These are phyloP conservation scores for Heteractis magnifica DNA, from an alignment of 92 coral and sea anemone species.

Conservation along the genomic window DNA sequence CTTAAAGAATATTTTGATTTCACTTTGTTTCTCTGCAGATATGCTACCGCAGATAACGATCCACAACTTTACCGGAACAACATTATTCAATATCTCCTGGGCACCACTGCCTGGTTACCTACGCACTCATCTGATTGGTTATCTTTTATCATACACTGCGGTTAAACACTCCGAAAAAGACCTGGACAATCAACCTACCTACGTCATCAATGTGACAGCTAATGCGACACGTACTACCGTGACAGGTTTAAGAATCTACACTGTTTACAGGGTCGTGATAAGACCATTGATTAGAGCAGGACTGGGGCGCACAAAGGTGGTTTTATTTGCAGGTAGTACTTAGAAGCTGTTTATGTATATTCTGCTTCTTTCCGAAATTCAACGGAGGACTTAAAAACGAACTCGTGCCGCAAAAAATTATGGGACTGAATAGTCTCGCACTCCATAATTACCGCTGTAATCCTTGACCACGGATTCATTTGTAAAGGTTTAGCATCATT, in stretches of 20 bases:
- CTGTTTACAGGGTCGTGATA: constrained; percentile 44
- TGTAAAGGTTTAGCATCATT: no score
- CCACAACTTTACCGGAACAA: constrained; percentile 22
- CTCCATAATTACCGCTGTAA: no score
- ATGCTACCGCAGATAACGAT: constrained; percentile 30
- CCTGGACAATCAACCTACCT: neutral
- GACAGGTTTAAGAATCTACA: constrained; percentile 39
- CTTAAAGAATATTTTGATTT: neutral
- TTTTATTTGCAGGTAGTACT: constrained; percentile 41
- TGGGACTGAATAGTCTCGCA: no score
- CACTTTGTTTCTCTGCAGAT: neutral
- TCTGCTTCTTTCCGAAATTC: neutral
- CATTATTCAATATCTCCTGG: constrained; percentile 49
- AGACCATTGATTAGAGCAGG: constrained; percentile 35
- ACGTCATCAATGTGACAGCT: constrained; percentile 44
- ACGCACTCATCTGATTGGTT: constrained; percentile 37
- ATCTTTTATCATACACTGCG: constrained; percentile 50
- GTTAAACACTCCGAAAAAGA: constrained; percentile 30
- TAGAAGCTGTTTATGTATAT: neutral
- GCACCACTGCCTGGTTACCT: constrained; percentile 47
- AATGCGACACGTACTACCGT: constrained; percentile 31
- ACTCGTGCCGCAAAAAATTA: no score
- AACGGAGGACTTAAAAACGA: no score
- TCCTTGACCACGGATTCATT: no score
- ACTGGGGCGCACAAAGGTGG: constrained; percentile 30